Conservation (phyloP, 2,797 vertebrate species). For the Pempheris klunzingeri region DNA sequence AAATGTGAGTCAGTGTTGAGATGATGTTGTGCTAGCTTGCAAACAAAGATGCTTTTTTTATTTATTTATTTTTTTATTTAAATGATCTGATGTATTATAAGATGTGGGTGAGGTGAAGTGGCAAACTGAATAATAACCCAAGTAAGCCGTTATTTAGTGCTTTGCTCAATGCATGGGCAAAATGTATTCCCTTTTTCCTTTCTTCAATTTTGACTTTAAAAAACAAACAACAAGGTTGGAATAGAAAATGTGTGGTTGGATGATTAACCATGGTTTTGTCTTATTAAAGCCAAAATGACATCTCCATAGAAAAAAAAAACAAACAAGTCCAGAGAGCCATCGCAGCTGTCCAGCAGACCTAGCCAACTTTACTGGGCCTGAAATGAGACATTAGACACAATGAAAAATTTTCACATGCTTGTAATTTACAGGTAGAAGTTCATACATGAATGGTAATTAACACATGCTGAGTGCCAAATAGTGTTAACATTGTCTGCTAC, state of each 20-base stretch:
- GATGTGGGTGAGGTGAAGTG: slow-evolving; percentile 48
- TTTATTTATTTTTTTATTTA: too few species aligned
- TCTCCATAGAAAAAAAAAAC: slow-evolving; percentile 50
- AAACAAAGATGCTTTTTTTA: slow-evolving; percentile 65
- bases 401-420: neutral
- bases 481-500: neutral
- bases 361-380: slow-evolving; percentile 82
- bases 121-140: slow-evolving; percentile 46
- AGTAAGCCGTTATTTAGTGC: slow-evolving; percentile 67
- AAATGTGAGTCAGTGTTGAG: slow-evolving; percentile 68
- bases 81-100: slow-evolving; percentile 52
- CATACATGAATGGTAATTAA: neutral
- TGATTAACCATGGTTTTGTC: slow-evolving; percentile 57
- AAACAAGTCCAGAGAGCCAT: slow-evolving; percentile 66
- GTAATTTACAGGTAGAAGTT: too few species aligned
- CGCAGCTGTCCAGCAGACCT: slow-evolving; percentile 40
- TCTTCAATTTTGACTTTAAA: slow-evolving; percentile 59
- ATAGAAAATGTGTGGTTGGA: slow-evolving; percentile 62
- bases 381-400: slow-evolving; percentile 53
- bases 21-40: slow-evolving; percentile 69
- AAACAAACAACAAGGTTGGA: slow-evolving; percentile 37
- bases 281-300: slow-evolving; percentile 61
- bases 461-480: neutral
- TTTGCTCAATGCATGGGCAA: slow-evolving; percentile 69
- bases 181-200: slow-evolving; percentile 62